Evolutionary conservation across 2,113 vertebrate species (phyloP), one percentile per base, ranked within the genome.

Genomic region (Lepus europaeus): DNA sequence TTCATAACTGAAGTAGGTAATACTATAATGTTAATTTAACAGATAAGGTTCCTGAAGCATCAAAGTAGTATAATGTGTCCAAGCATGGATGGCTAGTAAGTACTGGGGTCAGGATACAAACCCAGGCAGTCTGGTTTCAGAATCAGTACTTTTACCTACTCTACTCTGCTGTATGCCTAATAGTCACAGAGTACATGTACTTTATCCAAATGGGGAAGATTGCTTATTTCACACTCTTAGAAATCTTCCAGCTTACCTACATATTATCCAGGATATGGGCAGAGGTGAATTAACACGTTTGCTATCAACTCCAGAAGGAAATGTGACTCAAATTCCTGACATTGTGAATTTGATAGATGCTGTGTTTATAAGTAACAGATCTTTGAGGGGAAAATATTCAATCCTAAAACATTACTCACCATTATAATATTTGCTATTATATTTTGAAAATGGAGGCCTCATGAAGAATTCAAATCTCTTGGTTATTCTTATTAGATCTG

Each of bases 361-460:
- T 76, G 4, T 84, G 9, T 19, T 82, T 82, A 90, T 88, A 87
- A 92, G 13, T 66, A 90, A 64, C 2, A 10, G 87, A 13, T 13
- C 4, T 64, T 80, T 79, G 33, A 88, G 53, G 79, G 77, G 69
- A 66, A 3, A 33, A 36, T 66, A 78, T 27, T 19, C 59, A 64
- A 90, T 27, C 20, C 39, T 61, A 74, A 93, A 88, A 93, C 81
- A 70, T 23, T 29, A 39, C 31, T 53, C 17, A 82, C 33, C 11
- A 49, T 87, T 89, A 61, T 61, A 84, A 80, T 87, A 94, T 73
- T 36, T 88, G 36, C 25, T 79, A 19, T 68, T 88, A 25, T 39
- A 31, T 70, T 91, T 95, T 74, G 36, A 80, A 95, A 93, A 93
- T 51, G 3, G 20, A 88, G 39, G 13, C 51, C 33, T 22, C 74